A percentile compares a stretch with the other conserved stretches of the same genome.
These are phyloP conservation scores for Macrobrachium nipponense DNA, from an alignment of 1,140 invertebrate genomes.

Conservation along the genomic window DNA sequence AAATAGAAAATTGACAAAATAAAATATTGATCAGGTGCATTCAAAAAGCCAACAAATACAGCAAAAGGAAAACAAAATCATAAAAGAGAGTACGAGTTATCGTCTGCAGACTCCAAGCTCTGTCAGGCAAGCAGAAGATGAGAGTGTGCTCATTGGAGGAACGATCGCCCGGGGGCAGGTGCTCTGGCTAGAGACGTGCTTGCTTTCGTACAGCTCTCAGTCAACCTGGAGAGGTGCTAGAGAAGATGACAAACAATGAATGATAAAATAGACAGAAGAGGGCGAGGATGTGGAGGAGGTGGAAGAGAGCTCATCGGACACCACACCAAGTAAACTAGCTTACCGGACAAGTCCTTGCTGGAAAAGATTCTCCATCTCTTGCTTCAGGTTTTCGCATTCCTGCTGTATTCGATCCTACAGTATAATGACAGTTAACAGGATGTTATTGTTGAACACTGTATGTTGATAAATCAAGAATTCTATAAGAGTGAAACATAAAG, in stretches of 20 bases:
- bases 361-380: constrained; percentile 55
- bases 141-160: constrained; percentile 31
- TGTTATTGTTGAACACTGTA: neutral
- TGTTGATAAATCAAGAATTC: too few relatives aligned
- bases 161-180: constrained; percentile 15
- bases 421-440: constrained; percentile 11
- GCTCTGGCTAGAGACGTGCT: constrained; percentile 30
- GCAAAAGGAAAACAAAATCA: constrained; percentile 27
- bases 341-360: constrained; percentile 53
- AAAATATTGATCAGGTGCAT: constrained; percentile 49
- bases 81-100: neutral
- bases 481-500: too few relatives aligned
- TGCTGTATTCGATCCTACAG: constrained; percentile 58
- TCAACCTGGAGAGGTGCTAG: constrained; percentile 12
- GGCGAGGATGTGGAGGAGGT: neutral
- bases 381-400: constrained; percentile 54
- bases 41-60: constrained; percentile 44
- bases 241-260: neutral
- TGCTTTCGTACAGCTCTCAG: constrained; percentile 14
- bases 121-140: constrained; percentile 32
- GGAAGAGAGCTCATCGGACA: neutral
- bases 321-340: constrained; percentile 17
- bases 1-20: constrained; percentile 59
- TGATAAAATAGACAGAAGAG: constrained; percentile 6
- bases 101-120: constrained; percentile 31